These are phyloP conservation scores for Eupithecia dodoneata DNA, from an alignment of 2,888 invertebrate genomes.

Conservation along the genomic window DNA sequence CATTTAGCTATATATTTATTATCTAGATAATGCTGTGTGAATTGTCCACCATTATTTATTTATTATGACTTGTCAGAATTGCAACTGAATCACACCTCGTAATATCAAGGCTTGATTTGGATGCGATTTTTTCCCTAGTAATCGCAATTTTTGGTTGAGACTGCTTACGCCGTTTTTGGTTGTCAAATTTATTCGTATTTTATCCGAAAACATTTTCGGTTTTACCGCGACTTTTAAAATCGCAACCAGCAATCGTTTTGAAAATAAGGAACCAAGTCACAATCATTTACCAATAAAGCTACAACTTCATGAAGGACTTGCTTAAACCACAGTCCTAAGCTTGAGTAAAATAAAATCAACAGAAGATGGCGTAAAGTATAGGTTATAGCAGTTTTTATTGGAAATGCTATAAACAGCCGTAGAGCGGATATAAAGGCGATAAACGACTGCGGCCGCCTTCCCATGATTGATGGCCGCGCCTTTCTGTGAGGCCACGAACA, in stretches of 20 bases:
- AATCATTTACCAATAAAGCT: neutral
- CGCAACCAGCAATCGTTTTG: neutral
- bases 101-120: no score
- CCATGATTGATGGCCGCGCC: constrained; percentile 42
- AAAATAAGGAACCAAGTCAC: neutral
- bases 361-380: neutral
- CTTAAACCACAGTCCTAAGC: neutral
- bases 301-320: neutral
- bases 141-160: no score
- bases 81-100: neutral
- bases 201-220: no score
- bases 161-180: no score
- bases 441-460: constrained; percentile 36
- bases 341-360: neutral
- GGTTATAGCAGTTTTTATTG: neutral
- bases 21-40: no score
- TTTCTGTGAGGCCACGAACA: constrained; percentile 37
- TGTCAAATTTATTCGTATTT: no score
- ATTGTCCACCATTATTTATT: no score
- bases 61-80: neutral
- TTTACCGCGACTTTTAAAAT: neutral
- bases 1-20: neutral
- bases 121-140: no score
- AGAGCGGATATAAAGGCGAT: constrained; percentile 35
- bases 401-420: constrained; percentile 25